phyloP scores from a whole-genome alignment of 2,888 invertebrate species.

The Troides aeacus region DNA sequence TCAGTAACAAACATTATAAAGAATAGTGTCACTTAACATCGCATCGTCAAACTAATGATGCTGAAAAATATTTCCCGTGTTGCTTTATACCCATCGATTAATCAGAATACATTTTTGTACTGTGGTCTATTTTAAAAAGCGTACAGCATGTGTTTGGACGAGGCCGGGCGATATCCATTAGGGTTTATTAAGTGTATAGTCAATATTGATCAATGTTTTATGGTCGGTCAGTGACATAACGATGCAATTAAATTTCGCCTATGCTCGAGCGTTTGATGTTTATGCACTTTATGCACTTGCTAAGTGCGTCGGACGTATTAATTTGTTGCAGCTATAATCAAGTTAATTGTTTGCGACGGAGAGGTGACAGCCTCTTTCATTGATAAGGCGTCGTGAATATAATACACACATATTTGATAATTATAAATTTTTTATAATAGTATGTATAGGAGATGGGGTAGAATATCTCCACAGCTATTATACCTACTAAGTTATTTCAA shows the following conservation, averaged over 20 bases:
- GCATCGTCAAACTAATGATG: slow-evolving; percentile 62
- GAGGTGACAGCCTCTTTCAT: neutral
- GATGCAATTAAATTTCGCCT: slow-evolving; percentile 63
- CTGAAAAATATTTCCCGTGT: slow-evolving; percentile 77
- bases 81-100: slow-evolving; percentile 69
- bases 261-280: slow-evolving; percentile 46
- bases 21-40: slow-evolving; percentile 39
- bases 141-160: slow-evolving; percentile 45
- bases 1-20: slow-evolving; percentile 15
- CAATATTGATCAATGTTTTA: slow-evolving; percentile 71
- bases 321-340: slow-evolving; percentile 46
- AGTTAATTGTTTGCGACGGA: slow-evolving; percentile 40
- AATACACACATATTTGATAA: no score
- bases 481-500: no score
- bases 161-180: slow-evolving; percentile 63
- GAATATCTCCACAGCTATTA: no score
- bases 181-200: slow-evolving; percentile 70
- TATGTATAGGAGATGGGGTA: no score
- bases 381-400: neutral
- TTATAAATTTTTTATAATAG: no score
- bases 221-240: slow-evolving; percentile 49
- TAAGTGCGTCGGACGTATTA: slow-evolving; percentile 36
- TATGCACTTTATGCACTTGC: slow-evolving; percentile 32
- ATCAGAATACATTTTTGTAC: slow-evolving; percentile 56
- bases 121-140: slow-evolving; percentile 56